These are phyloP conservation scores for Philonicus albiceps DNA, from an alignment of 2,888 invertebrate genomes.

Conservation along the genomic window DNA sequence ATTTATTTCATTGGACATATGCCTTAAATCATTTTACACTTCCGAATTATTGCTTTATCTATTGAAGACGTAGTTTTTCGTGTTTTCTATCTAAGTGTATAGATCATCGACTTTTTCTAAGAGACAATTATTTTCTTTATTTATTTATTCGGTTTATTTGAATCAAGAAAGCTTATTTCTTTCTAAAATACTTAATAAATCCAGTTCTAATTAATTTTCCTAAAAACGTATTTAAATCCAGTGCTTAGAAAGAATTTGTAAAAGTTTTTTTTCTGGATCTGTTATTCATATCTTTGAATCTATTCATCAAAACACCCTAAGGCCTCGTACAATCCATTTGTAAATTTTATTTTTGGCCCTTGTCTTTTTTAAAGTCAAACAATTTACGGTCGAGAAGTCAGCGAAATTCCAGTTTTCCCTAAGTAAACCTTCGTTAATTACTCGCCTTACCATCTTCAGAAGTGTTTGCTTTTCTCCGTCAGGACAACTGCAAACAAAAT, in stretches of 20 bases:
- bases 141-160: not conserved
- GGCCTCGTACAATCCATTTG: not conserved
- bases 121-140: too few species aligned
- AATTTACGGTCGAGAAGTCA: not conserved
- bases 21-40: too few species aligned
- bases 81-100: too few species aligned
- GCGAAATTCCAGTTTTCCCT: conserved; percentile 2
- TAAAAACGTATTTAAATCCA: too few species aligned
- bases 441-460: not conserved
- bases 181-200: not conserved
- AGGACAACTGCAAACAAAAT: not conserved
- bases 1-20: too few species aligned
- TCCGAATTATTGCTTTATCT: too few species aligned
- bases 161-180: not conserved
- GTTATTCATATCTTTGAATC: not conserved
- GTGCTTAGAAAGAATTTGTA: too few species aligned
- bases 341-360: not conserved
- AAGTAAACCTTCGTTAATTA: not conserved
- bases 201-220: not conserved
- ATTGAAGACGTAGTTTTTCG: too few species aligned
- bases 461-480: not conserved
- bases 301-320: not conserved
- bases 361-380: not conserved
- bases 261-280: not conserved
- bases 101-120: too few species aligned